Evolutionary conservation across 1,140 invertebrate genomes (phyloP), one percentile per base, ranked within the genome.

Genomic region (Nasonia vitripennis): DNA sequence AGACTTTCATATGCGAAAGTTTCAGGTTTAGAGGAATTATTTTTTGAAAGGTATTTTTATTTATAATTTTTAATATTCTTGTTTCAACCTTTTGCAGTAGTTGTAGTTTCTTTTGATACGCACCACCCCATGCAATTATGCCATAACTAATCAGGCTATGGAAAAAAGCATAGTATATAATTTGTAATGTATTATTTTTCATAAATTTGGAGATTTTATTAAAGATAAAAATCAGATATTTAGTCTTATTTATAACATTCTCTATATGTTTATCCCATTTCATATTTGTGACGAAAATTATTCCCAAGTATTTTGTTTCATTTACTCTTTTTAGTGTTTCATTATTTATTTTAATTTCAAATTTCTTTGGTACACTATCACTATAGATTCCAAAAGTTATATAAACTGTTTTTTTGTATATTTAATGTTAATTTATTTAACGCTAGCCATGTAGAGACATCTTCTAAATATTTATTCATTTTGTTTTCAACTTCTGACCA

Each of bases 81-180:
- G 67, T 20, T 68, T 68, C 10, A n/a, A n/a, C 1, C 1, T 68
- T 68, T 68, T n/a, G 67, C 20, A 68, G 7, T 68, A 68, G 20
- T 2, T 68, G 14, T n/a, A 68, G 14, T n/a, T n/a, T 68, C 1
- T 68, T 68, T 68, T 68, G 14, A 9, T 68, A 27, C 20, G 67
- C 4, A 9, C 48, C 9, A 48, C 48, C 48, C 48, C 48, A 48
- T 48, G 6, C 48, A 48, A 48, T 10, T 68, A 27, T 68, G 20
- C 67, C 67, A n/a, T 68, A 68, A 68, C n/a, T 68, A 68, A 68
- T 68, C 10, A 68, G 14, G n/a, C 17, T 68, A 68, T 68, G n/a
- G 55, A 67, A 67, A 11, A 67, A 17, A 11, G 55, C 55, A 67
- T 67, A 67, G 55, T 67, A 67, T 67, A 67, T 67, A 4, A 67